These are phyloP conservation scores for Oikopleura albicans DNA, from an alignment of 23 tunicate genomes.

Conservation along the genomic window DNA sequence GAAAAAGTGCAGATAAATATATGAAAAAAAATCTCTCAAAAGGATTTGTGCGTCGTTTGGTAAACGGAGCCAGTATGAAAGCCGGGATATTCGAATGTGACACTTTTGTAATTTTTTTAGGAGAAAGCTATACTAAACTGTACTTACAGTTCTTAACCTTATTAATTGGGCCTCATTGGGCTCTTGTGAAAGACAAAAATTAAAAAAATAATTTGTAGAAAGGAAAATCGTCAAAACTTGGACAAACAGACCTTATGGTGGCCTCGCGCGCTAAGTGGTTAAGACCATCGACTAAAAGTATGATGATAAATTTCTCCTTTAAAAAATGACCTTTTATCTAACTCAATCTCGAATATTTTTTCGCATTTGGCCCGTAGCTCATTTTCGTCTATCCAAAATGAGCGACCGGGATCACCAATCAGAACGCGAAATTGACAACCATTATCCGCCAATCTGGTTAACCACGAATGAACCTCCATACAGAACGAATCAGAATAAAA, in stretches of 20 bases:
- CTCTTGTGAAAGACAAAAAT: too few species aligned
- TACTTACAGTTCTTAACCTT: too few species aligned
- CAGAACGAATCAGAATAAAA: not conserved
- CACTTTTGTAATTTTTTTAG: too few species aligned
- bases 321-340: too few species aligned
- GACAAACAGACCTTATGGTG: too few species aligned
- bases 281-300: too few species aligned
- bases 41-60: not conserved
- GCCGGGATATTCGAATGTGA: not conserved
- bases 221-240: too few species aligned
- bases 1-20: not conserved
- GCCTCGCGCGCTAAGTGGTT: too few species aligned
- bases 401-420: constrained; percentile 11
- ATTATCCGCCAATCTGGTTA: not conserved
- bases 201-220: too few species aligned
- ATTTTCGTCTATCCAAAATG: not conserved
- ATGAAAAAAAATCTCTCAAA: not conserved
- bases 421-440: not conserved
- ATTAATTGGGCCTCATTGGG: too few species aligned
- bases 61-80: constrained; percentile 13
- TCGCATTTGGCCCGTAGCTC: not conserved
- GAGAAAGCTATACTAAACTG: too few species aligned
- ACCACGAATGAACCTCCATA: not conserved
- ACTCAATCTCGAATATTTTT: not conserved
- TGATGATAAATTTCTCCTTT: too few species aligned